Evolutionary conservation across 2,113 vertebrate species (phyloP).

Genomic region (Eupsittula cactorum): DNA sequence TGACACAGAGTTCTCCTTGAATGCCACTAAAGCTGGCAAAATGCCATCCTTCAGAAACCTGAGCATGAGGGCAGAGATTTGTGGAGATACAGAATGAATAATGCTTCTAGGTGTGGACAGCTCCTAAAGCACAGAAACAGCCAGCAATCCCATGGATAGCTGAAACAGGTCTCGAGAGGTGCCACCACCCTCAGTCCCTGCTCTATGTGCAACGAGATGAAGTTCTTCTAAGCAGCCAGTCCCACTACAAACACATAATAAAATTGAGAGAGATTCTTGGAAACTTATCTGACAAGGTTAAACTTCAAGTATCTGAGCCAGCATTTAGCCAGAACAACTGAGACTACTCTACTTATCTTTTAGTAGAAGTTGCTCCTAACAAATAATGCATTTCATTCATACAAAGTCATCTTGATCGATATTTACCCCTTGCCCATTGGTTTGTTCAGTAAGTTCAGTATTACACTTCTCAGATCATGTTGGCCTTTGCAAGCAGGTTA

Average conservation of each 20-base stretch:
- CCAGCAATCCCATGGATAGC: background rate
- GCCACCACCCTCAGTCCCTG: fast-evolving
- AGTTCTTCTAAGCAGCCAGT: fast-evolving
- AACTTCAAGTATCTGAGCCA: background rate
- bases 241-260: background rate
- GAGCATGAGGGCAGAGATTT: fast-evolving
- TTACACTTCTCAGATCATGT: background rate
- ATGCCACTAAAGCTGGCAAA: background rate
- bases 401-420: background rate
- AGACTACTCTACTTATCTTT: background rate
- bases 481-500: background rate
- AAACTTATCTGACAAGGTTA: background rate
- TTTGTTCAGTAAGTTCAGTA: background rate
- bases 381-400: fast-evolving
- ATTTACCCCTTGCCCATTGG: fast-evolving
- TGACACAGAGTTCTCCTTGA: background rate
- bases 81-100: fast-evolving
- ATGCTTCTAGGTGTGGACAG: fast-evolving
- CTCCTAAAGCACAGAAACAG: background rate
- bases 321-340: background rate
- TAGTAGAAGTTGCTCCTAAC: background rate
- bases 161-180: background rate
- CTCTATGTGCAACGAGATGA: fast-evolving
- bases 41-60: background rate
- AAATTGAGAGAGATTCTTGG: background rate